Percentiles rank a stretch among this genome's conserved stretches.
These are phyloP conservation scores for Dastarcus helophoroides DNA, from an alignment of 2,888 invertebrate species.

Conservation along the genomic window DNA sequence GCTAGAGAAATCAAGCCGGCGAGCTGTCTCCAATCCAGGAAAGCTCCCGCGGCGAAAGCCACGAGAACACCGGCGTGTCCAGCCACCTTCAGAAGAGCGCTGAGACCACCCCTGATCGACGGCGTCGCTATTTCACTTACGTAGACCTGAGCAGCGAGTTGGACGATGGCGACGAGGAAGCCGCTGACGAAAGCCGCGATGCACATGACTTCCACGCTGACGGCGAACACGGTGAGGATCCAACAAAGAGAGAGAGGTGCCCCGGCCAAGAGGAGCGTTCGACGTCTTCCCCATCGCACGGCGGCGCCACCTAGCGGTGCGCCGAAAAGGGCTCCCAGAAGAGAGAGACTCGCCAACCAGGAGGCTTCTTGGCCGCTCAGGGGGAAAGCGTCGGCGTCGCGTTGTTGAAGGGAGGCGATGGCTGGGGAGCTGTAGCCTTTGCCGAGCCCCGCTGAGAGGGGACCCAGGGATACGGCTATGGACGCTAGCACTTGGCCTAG, in stretches of 20 bases:
- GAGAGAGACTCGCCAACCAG: constrained; percentile 71
- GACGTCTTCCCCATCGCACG: constrained; percentile 60
- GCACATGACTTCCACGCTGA: constrained; percentile 68
- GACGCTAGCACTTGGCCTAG: constrained; percentile 59
- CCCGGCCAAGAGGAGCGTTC: constrained; percentile 58
- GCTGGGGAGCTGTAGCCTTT: constrained; percentile 78
- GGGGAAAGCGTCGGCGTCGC: constrained; percentile 50
- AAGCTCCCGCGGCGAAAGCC: constrained; percentile 73
- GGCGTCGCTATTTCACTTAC: constrained; percentile 85
- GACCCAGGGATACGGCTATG: constrained; percentile 66
- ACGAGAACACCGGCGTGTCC: constrained; percentile 77
- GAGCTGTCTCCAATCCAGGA: constrained; percentile 73
- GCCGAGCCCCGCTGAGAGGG: constrained; percentile 66
- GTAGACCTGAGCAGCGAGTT: constrained; percentile 51
- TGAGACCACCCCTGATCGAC: constrained; percentile 74
- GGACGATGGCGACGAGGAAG: constrained; percentile 35
- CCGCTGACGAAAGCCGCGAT: constrained; percentile 77
- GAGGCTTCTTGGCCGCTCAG: constrained; percentile 65
- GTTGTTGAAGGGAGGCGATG: constrained; percentile 56
- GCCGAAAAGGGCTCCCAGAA: constrained; percentile 69
- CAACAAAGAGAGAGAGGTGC: constrained; percentile 70
- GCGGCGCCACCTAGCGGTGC: constrained; percentile 69
- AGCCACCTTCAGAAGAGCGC: constrained; percentile 75
- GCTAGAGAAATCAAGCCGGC: constrained; percentile 70
- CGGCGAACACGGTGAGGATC: constrained; percentile 69